phyloP scores from a whole-genome alignment of 2,888 invertebrate species.

The Lamproptera curius region DNA sequence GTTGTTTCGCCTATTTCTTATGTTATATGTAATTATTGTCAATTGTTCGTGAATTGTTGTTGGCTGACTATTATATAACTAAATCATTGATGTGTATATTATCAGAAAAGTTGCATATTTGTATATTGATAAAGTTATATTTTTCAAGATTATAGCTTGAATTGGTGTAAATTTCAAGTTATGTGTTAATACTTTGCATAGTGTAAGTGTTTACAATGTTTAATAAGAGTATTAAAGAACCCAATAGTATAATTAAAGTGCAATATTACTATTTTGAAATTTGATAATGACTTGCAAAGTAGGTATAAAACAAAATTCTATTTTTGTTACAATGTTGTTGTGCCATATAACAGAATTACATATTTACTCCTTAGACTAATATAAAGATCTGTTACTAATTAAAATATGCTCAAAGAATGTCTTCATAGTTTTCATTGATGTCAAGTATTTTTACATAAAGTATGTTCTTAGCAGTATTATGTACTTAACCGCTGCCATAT shows the following conservation, averaged over 20 bases:
- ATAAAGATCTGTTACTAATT: constrained; percentile 16
- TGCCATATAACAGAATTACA: constrained; percentile 20
- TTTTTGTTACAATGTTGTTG: constrained; percentile 31
- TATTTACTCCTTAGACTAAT: constrained; percentile 5
- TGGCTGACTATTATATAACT: constrained; percentile 1
- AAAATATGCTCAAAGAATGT: constrained; percentile 14
- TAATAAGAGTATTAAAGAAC: too few species aligned
- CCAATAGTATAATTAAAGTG: too few species aligned
- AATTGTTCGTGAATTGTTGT: constrained; percentile 5
- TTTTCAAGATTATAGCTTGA: background rate
- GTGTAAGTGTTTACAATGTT: background rate
- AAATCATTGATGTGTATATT: background rate
- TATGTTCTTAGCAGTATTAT: constrained; percentile 13
- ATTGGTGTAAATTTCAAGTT: too few species aligned
- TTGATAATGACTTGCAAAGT: too few species aligned
- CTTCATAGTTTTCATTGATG: constrained; percentile 5
- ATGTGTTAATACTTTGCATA: too few species aligned
- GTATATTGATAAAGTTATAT: background rate
- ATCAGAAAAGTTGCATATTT: background rate
- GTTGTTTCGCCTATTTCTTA: constrained; percentile 3
- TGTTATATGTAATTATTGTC: constrained; percentile 4
- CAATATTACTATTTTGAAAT: too few species aligned
- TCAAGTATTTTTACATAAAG: constrained; percentile 12
- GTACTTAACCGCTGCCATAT: constrained; percentile 21
- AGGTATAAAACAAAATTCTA: constrained; percentile 21